phyloP scores from a whole-genome alignment of 2,888 invertebrate genomes.

The Agelastica alni region DNA sequence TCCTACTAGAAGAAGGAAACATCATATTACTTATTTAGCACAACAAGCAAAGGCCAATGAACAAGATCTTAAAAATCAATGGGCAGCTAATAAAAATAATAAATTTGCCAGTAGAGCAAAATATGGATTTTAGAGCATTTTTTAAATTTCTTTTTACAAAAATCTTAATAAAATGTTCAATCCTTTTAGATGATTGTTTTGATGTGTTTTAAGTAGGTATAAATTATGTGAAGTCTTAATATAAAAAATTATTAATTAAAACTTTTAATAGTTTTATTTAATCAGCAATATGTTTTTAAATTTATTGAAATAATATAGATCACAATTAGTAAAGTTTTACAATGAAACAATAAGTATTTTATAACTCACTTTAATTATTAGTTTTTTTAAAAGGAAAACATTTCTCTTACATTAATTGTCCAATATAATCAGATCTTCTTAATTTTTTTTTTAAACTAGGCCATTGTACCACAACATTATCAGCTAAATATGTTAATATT shows the following conservation, averaged over 20 bases:
- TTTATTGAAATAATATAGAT: no score
- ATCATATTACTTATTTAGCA: constrained; percentile 95
- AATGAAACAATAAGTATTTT: no score
- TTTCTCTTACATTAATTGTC: constrained; percentile 64
- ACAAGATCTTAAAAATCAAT: constrained; percentile 89
- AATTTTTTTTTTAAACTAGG: constrained; percentile 70
- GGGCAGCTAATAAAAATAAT: constrained; percentile 86
- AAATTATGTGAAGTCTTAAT: no score
- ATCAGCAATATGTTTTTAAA: no score
- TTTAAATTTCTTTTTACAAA: background rate
- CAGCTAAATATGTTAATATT: constrained; percentile 81
- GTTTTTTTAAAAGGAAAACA: background rate
- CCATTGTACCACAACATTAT: constrained; percentile 94
- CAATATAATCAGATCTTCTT: constrained; percentile 75
- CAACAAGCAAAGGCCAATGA: constrained; percentile 94
- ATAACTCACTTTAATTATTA: no score
- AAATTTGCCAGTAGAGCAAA: constrained; percentile 90
- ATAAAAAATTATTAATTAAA: no score
- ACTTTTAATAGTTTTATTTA: no score
- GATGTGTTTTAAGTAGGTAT: no score
- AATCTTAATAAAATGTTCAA: no score
- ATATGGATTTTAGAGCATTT: constrained; percentile 81
- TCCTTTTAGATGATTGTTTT: no score
- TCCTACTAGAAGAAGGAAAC: constrained; percentile 72
- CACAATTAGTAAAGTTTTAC: no score